phyloP scores from a whole-genome alignment of 2,113 vertebrate genomes.

The Picathartes gymnocephalus region DNA sequence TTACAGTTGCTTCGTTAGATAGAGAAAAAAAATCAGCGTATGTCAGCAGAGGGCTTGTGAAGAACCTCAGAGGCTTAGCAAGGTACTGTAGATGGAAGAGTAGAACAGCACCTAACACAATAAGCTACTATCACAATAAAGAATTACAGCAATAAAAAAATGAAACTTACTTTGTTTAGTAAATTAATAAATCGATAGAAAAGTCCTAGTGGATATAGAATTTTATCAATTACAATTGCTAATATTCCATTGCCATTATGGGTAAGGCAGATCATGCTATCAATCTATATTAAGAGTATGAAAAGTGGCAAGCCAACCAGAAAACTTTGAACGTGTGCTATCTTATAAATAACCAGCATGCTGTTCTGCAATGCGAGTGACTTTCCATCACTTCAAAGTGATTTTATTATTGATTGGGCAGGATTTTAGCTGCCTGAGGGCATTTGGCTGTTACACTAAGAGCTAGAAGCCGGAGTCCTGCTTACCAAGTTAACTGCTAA shows the following conservation, averaged over 20 bases:
- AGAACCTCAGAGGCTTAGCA: constrained; percentile 37
- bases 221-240: background rate
- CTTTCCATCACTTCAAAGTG: background rate
- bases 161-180: background rate
- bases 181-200: background rate
- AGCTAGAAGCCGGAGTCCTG: background rate
- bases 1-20: constrained; percentile 56
- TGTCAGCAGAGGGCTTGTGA: constrained; percentile 43
- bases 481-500: background rate
- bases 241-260: background rate
- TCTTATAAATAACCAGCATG: background rate
- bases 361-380: background rate
- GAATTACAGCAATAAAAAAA: background rate
- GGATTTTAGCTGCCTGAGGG: background rate
- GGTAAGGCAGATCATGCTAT: background rate
- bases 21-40: constrained; percentile 11
- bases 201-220: background rate
- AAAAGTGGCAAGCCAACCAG: background rate
- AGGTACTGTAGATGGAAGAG: constrained; percentile 41
- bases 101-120: background rate
- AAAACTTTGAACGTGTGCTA: background rate
- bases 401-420: background rate
- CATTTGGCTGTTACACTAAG: background rate
- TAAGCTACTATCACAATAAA: background rate
- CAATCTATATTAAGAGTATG: background rate